Conservation (phyloP, 2,888 invertebrate genomes). For the Sylvicola fuscatus region DNA sequence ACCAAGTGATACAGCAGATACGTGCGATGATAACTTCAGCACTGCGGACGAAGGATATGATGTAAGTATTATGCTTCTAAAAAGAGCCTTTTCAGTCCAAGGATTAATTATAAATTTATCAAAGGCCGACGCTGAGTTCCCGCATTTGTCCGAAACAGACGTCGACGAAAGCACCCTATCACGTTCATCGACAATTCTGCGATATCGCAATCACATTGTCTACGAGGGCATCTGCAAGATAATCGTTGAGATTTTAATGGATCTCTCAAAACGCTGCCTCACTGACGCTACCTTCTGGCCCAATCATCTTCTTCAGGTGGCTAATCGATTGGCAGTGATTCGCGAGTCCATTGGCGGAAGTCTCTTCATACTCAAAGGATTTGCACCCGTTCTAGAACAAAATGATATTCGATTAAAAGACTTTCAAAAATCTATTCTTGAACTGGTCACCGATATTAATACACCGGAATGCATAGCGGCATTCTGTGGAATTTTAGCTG, state of each 20-base stretch:
- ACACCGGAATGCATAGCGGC: constrained; percentile 27
- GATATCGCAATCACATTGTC: constrained; percentile 19
- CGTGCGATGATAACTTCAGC: constrained; percentile 18
- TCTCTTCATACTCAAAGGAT: constrained; percentile 20
- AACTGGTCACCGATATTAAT: constrained; percentile 31
- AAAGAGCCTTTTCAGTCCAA: background rate
- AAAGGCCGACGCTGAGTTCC: constrained; percentile 21
- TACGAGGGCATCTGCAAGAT: constrained; percentile 21
- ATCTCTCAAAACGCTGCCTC: constrained; percentile 18
- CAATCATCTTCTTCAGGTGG: constrained; percentile 18
- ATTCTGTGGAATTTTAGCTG: constrained; percentile 37
- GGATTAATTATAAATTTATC: background rate
- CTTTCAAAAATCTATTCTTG: constrained; percentile 40
- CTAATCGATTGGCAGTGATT: constrained; percentile 20
- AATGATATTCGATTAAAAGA: constrained; percentile 25
- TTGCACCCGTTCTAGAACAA: constrained; percentile 17
- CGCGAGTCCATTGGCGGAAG: constrained; percentile 24
- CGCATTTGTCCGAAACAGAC: constrained; percentile 1
- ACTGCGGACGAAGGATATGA: constrained; percentile 26
- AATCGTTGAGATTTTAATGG: constrained; percentile 21
- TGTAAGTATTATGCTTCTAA: too few relatives aligned
- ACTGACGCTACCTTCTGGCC: constrained; percentile 18
- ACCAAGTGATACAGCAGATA: constrained; percentile 21
- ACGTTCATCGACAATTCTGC: constrained; percentile 11
- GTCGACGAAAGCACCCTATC: constrained; percentile 1